phyloP scores from a whole-genome alignment of 2,888 invertebrate genomes.

The Drosophila eohydei region DNA sequence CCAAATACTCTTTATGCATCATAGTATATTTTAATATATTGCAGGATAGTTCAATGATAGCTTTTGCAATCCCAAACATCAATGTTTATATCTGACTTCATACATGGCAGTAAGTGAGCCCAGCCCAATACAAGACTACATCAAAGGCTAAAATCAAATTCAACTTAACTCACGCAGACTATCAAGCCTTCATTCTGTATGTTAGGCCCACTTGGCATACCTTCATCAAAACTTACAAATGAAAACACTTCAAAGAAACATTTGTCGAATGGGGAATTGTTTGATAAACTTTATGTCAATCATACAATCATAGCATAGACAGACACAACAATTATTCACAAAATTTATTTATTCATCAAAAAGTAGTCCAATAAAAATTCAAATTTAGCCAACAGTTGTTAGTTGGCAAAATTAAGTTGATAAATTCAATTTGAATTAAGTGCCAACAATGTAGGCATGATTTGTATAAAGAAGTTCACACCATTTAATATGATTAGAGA shows the following conservation, averaged over 20 bases:
- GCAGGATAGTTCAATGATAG: neutral
- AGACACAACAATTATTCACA: neutral
- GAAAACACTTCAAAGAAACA: neutral
- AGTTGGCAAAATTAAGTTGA: constrained; percentile 2
- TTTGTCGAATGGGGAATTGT: neutral
- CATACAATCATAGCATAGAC: neutral
- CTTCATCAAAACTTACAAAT: neutral
- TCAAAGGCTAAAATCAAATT: neutral
- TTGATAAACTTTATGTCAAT: neutral
- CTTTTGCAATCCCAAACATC: neutral
- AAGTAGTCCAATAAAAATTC: neutral
- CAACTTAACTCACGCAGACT: neutral
- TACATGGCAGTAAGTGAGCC: too few relatives aligned
- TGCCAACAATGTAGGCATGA: neutral
- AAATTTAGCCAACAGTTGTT: neutral
- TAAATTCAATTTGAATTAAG: constrained; percentile 10
- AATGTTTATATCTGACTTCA: neutral
- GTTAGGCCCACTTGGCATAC: too few relatives aligned
- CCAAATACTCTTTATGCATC: neutral
- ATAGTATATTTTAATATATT: neutral
- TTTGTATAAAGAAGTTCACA: neutral
- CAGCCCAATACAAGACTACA: neutral
- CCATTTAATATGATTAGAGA: neutral
- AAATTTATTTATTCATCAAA: neutral
- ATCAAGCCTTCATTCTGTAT: neutral